These are phyloP conservation scores for Xanthorhoe spadicearia DNA, from an alignment of 2,888 invertebrate genomes.

Conservation along the genomic window DNA sequence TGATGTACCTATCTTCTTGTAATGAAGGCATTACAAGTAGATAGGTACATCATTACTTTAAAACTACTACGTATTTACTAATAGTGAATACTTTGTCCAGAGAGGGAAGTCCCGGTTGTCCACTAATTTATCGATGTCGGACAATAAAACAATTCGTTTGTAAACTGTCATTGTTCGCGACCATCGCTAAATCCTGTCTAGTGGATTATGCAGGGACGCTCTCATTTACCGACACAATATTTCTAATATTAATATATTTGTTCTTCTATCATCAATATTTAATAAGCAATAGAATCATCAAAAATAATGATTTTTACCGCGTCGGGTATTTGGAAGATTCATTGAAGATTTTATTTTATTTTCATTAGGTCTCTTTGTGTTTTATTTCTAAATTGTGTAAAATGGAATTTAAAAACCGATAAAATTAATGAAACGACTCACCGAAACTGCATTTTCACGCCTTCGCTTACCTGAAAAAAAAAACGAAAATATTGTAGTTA, in stretches of 20 bases:
- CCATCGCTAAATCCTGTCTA: conserved; percentile 29
- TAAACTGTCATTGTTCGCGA: conserved; percentile 30
- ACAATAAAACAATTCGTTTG: conserved; percentile 35
- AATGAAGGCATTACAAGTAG: no score
- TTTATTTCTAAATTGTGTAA: no score
- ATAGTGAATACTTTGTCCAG: neutral
- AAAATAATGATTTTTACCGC: no score
- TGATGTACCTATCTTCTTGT: no score
- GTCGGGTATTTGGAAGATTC: no score
- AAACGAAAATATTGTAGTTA: neutral
- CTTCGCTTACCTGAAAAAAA: conserved; percentile 13
- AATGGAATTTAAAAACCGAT: no score
- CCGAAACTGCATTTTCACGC: neutral
- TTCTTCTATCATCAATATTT: neutral
- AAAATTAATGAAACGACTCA: no score
- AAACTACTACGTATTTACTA: neutral
- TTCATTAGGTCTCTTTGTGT: no score
- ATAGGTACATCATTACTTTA: no score
- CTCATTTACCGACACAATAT: neutral
- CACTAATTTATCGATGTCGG: conserved; percentile 24
- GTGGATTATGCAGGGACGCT: conserved; percentile 19
- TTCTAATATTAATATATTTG: neutral
- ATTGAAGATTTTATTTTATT: no score
- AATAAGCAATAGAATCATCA: no score
- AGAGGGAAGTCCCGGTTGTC: conserved; percentile 8